phyloP scores from a whole-genome alignment of 2,888 invertebrate genomes.

The Linnaemya vulpina region DNA sequence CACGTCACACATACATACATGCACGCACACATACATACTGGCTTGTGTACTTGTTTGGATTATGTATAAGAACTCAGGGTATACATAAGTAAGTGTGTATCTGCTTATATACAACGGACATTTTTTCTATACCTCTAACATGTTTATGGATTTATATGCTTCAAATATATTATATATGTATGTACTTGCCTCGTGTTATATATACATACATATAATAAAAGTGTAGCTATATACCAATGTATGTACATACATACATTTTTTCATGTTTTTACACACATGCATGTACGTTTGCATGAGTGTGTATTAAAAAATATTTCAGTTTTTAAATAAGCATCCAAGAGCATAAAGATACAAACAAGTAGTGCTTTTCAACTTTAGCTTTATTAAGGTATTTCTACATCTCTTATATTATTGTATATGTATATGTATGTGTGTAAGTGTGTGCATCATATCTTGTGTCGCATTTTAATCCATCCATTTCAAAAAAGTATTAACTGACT shows the following conservation, averaged over 20 bases:
- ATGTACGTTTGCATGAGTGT: not conserved
- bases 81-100: too few relatives aligned
- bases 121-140: conserved; percentile 20
- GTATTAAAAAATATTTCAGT: not conserved
- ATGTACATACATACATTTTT: too few relatives aligned
- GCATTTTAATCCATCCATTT: conserved; percentile 28
- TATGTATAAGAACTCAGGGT: not conserved
- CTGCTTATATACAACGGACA: not conserved
- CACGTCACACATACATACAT: conserved; percentile 15
- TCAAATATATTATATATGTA: conserved; percentile 36
- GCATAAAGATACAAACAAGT: conserved; percentile 29
- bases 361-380: conserved; percentile 32
- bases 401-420: not conserved
- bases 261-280: not conserved
- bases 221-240: conserved; percentile 12
- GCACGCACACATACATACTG: not conserved
- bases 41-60: not conserved
- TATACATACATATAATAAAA: too few relatives aligned
- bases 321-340: not conserved
- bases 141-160: conserved; percentile 19
- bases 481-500: conserved; percentile 25
- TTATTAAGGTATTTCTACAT: conserved; percentile 1
- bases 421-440: too few relatives aligned
- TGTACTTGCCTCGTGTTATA: conserved; percentile 24
- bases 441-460: not conserved